Conservation (phyloP, 2,113 vertebrate species). For the Acinonyx jubatus region DNA sequence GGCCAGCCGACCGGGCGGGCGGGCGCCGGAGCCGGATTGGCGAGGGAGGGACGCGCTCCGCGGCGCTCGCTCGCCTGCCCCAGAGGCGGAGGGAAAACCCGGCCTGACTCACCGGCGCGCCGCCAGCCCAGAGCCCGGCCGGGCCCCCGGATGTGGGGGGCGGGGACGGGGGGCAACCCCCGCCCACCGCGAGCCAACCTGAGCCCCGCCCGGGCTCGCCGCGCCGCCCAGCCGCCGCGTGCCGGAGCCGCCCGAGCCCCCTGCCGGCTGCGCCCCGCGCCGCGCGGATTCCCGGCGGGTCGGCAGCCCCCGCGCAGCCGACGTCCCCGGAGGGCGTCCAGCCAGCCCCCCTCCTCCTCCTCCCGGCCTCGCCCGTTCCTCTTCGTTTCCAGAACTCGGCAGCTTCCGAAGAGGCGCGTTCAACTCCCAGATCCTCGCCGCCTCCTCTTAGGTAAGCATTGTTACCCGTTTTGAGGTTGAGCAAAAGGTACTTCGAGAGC, state of each 20-base stretch:
- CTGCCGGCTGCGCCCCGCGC: background rate
- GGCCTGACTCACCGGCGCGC: constrained; percentile 73
- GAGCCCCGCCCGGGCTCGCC: constrained; percentile 14
- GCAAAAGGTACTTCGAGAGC: background rate
- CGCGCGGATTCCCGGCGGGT: background rate
- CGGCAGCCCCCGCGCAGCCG: background rate
- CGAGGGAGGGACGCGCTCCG: constrained; percentile 49
- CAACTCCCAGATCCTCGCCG: constrained; percentile 17
- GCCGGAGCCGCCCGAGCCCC: background rate
- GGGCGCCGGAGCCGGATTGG: constrained; percentile 57
- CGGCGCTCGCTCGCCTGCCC: constrained; percentile 27
- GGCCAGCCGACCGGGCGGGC: constrained; percentile 51
- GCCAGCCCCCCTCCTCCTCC: background rate
- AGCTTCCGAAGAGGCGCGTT: background rate
- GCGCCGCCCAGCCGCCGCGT: background rate
- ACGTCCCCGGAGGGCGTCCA: background rate
- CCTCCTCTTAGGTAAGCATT: background rate
- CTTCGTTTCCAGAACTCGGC: background rate
- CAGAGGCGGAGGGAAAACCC: constrained; percentile 77
- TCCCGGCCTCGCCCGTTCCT: background rate
- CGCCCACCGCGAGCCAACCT: constrained; percentile 46
- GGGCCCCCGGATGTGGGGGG: constrained; percentile 71
- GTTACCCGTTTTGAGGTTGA: background rate
- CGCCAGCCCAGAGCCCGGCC: constrained; percentile 10
- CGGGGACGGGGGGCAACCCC: constrained; percentile 35